Evolutionary conservation across 2,113 vertebrate species (phyloP), one percentile per base, ranked within the genome.

Genomic region (Bubo scandiacus): DNA sequence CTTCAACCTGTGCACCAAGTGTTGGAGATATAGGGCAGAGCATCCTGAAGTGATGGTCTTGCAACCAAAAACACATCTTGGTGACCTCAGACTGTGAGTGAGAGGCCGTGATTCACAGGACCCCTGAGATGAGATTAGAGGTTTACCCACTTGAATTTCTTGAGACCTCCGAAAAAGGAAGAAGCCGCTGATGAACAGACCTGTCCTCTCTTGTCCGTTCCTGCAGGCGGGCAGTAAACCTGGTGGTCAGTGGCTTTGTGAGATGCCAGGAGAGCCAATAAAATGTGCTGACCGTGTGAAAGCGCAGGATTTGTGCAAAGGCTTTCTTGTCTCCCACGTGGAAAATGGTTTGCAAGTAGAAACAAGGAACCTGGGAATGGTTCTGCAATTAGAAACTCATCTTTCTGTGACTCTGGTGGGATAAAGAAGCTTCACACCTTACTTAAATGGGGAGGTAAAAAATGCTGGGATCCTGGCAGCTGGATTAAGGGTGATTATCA

Each of bases 261-360:
- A 89, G 72, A 65, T 94, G 83, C 86, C 90, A 38, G 61, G 59
- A 88, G 36, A 84, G 77, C 68, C 65, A 75, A 1, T 15, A 82
- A 47, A 96, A 65, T 72, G 54, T 91, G 83, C 91, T 92, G 95
- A 94, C 73, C 14, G 0, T 73, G 77, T 57, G 73, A 79, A 87
- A 92, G 71, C 0, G 1, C 75, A 79, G 57, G 38, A 27, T 87
- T 81, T 77, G 61, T 89, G 83, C 61, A 72, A 84, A 92, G 63
- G 34, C 81, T 91, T 93, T 84, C 57, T 89, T 15, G 1, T 84
- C 62, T 86, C 36, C 81, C 36, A 32, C 5, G 4, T 21, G 65
- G 88, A 89, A 95, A 87, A 66, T 49, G 80, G 58, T 75, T 87
- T 87, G 86, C 94, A 94, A 94, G 86, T 89, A 86, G 92, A 84